Evolutionary conservation across 2,797 vertebrate genomes (phyloP).

Genomic region (Steatocranus sp.): DNA sequence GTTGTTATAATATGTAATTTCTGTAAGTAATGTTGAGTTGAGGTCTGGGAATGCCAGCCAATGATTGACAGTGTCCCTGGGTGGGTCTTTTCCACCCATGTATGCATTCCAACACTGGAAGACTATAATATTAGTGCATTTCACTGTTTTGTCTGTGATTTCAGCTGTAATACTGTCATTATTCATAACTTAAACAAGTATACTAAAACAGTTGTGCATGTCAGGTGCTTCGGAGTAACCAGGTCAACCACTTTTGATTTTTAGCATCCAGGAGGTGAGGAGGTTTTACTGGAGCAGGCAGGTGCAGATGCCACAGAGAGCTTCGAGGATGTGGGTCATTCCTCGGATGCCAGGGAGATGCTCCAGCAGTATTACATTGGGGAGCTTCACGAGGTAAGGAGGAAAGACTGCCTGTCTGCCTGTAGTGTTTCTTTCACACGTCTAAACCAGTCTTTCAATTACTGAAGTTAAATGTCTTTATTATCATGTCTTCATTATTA

Average conservation of each 20-base stretch:
- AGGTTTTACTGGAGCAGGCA: constrained; percentile 91
- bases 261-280: constrained; percentile 95
- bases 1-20: not conserved
- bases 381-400: constrained; percentile 86
- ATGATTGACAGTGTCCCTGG: not conserved
- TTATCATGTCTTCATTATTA: not conserved
- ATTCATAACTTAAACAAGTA: not conserved
- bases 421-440: not conserved
- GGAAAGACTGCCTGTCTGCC: not conserved
- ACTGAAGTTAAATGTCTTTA: not conserved
- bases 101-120: not conserved
- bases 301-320: constrained; percentile 90
- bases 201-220: not conserved
- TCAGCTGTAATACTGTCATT: not conserved
- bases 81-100: not conserved
- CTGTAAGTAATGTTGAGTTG: not conserved
- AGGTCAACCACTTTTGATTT: not conserved
- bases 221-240: not conserved
- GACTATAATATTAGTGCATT: not conserved
- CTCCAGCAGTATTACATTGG: constrained; percentile 89
- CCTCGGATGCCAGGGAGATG: constrained; percentile 91
- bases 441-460: not conserved
- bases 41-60: not conserved
- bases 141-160: not conserved
- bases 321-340: constrained; percentile 96